phyloP scores from a whole-genome alignment of 2,888 invertebrate genomes.

The Anthophora plumipes region DNA sequence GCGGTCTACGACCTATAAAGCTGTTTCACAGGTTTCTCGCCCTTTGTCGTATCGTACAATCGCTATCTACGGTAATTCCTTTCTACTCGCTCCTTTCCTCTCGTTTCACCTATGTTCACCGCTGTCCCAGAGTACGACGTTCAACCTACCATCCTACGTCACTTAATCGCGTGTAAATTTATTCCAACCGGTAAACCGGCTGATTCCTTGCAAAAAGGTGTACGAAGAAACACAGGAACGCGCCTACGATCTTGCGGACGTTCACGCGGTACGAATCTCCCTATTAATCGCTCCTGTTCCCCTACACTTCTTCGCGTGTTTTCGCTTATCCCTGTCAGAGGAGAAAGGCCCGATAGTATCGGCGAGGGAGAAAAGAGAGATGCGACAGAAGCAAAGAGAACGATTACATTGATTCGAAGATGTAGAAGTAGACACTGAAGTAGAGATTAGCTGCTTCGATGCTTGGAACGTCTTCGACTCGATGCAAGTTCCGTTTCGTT shows the following conservation, averaged over 20 bases:
- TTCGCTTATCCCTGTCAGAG: background rate
- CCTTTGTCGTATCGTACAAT: background rate
- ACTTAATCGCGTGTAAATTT: conserved; percentile 76
- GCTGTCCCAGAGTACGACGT: background rate
- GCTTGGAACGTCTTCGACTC: background rate
- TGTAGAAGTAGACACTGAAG: no score
- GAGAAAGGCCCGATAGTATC: no score
- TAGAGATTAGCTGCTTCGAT: background rate
- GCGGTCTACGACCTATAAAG: background rate
- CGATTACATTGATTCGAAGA: no score
- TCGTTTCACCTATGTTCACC: background rate
- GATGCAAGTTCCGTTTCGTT: conserved; percentile 58
- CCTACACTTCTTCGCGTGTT: no score
- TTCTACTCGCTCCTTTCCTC: background rate
- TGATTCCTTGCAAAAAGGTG: conserved; percentile 6
- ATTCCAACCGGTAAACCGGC: conserved; percentile 62
- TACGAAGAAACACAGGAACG: background rate
- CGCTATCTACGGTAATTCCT: background rate
- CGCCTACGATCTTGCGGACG: background rate
- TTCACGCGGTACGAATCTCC: conserved; percentile 7
- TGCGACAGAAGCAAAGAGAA: no score
- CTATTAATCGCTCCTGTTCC: background rate
- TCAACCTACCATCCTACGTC: conserved; percentile 34
- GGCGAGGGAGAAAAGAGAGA: no score
- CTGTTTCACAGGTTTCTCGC: background rate